Percentiles rank a stretch among this genome's conserved stretches.
Conservation (phyloP, 2,797 vertebrate species). For the Takifugu rubripes region DNA sequence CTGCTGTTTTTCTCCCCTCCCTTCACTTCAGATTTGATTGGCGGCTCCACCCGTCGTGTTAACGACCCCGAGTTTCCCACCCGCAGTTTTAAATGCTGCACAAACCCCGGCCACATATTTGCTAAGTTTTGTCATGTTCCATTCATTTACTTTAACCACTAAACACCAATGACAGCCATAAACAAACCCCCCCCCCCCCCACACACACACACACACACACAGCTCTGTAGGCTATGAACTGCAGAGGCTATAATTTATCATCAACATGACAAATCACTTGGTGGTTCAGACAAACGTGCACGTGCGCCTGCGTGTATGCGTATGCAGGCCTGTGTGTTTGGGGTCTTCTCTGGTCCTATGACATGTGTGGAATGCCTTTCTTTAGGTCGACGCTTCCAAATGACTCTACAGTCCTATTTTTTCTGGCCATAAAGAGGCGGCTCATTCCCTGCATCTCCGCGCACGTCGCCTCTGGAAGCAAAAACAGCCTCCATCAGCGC, state of each 20-base stretch:
- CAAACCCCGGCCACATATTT: conserved; percentile 29
- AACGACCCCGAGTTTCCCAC: conserved; percentile 31
- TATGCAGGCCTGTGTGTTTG: neutral
- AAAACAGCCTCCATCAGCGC: too few species aligned
- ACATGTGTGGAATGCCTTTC: neutral
- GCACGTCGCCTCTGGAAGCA: too few species aligned
- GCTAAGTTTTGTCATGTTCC: conserved; percentile 52
- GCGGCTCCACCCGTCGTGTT: conserved; percentile 12
- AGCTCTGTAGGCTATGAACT: conserved; percentile 57
- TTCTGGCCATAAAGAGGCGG: too few species aligned
- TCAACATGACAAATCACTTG: conserved; percentile 74
- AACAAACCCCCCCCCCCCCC: conserved; percentile 31
- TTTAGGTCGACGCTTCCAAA: too few species aligned
- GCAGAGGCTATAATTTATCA: conserved; percentile 72
- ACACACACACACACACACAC: neutral
- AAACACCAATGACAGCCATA: conserved; percentile 56
- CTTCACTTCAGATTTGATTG: conserved; percentile 27
- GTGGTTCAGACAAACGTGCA: conserved; percentile 25
- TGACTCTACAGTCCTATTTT: too few species aligned
- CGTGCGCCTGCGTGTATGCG: conserved; percentile 8
- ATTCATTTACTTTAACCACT: conserved; percentile 38
- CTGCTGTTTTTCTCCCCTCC: conserved; percentile 21
- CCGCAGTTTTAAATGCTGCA: conserved; percentile 21
- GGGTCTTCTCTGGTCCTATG: neutral
- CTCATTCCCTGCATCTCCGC: too few species aligned